Evolutionary conservation across 2,113 vertebrate genomes (phyloP).

Genomic region (Mormyrus lacerda): DNA sequence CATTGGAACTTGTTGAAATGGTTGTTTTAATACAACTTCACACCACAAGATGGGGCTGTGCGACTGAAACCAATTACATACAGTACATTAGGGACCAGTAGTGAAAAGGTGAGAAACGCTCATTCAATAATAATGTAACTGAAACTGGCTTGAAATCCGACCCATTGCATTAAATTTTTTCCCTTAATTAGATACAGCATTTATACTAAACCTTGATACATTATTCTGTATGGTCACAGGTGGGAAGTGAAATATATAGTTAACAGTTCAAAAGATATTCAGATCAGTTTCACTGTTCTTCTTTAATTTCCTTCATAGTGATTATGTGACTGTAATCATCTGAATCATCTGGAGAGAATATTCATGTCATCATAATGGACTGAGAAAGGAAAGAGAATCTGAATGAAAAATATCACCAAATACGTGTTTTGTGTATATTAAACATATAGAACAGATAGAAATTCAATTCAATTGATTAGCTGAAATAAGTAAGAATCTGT

Average conservation of each 20-base stretch:
- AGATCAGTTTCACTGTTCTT: neutral
- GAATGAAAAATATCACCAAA: neutral
- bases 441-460: neutral
- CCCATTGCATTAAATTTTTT: neutral
- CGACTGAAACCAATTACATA: neutral
- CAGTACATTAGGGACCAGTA: neutral
- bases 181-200: neutral
- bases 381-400: neutral
- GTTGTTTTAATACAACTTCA: neutral
- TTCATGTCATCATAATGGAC: neutral
- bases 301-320: neutral
- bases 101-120: neutral
- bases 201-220: neutral
- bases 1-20: neutral
- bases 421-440: neutral
- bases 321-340: neutral
- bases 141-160: neutral
- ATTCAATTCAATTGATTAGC: neutral
- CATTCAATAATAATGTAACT: neutral
- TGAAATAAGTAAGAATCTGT: neutral
- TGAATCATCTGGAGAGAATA: neutral
- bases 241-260: neutral
- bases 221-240: neutral
- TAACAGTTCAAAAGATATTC: neutral
- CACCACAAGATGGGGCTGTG: slow-evolving; percentile 7